Conservation (phyloP, 2,888 invertebrate genomes). For the Drosophila formosana region DNA sequence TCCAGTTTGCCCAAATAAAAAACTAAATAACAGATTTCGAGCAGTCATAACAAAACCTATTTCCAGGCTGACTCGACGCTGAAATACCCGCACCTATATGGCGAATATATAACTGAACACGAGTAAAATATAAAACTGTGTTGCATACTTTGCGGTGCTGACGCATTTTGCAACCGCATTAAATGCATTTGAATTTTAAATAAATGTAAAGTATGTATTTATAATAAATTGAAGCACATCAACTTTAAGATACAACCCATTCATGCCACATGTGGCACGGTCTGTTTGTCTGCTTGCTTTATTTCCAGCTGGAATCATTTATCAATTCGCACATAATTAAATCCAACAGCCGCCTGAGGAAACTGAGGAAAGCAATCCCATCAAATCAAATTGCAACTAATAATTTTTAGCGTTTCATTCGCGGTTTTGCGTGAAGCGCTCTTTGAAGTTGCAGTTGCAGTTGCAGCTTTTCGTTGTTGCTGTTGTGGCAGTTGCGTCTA, state of each 20-base stretch:
- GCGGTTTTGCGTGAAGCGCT: slow-evolving; percentile 22
- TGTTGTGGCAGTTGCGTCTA: slow-evolving; percentile 4
- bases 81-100: slow-evolving; percentile 5
- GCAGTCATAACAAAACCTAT: slow-evolving; percentile 40
- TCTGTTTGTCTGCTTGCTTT: neutral
- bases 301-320: slow-evolving; percentile 4
- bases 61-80: neutral
- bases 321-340: slow-evolving; percentile 57
- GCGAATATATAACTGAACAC: neutral
- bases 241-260: neutral
- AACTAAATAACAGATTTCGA: slow-evolving; percentile 23
- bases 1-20: slow-evolving; percentile 51
- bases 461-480: slow-evolving; percentile 8
- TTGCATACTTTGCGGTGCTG: slow-evolving; percentile 23
- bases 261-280: slow-evolving; percentile 9
- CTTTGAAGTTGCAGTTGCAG: slow-evolving; percentile 43
- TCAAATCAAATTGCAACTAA: slow-evolving; percentile 69
- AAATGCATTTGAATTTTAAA: neutral
- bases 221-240: neutral
- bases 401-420: slow-evolving; percentile 36
- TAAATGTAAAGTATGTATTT: neutral
- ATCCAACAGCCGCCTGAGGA: slow-evolving; percentile 31
- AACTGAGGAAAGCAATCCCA: slow-evolving; percentile 40
- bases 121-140: neutral
- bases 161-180: neutral